phyloP scores from a whole-genome alignment of 2,113 vertebrate genomes.

The Rattus rattus region DNA sequence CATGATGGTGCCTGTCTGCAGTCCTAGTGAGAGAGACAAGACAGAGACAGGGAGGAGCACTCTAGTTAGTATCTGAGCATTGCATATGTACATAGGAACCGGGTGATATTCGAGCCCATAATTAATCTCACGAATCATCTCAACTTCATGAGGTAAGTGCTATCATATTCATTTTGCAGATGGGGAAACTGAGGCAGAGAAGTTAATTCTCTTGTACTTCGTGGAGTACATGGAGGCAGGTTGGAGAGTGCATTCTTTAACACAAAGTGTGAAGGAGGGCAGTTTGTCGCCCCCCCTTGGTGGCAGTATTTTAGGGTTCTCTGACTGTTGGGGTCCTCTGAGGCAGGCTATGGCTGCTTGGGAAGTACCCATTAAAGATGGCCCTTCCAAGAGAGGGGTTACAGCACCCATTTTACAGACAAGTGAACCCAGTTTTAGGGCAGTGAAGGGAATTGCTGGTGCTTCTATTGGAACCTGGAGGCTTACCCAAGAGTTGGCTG shows the following conservation, averaged over 20 bases:
- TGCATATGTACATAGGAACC: not conserved
- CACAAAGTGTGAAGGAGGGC: not conserved
- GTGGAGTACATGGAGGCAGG: not conserved
- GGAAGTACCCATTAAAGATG: not conserved
- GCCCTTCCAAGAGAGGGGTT: not conserved
- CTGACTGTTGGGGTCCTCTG: not conserved
- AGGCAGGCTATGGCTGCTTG: not conserved
- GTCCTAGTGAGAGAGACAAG: not conserved
- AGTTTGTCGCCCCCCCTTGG: accelerated
- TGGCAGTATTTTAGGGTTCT: not conserved
- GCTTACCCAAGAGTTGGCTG: not conserved
- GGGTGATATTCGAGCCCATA: not conserved
- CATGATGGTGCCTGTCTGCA: not conserved
- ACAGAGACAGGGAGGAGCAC: not conserved
- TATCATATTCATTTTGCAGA: not conserved
- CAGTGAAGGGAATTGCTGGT: not conserved
- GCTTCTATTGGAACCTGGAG: not conserved
- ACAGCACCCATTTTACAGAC: not conserved
- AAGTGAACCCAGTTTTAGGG: not conserved
- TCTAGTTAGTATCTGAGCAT: not conserved
- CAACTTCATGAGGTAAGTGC: not conserved
- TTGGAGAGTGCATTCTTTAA: not conserved
- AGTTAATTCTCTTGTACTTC: not conserved
- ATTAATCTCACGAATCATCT: not conserved
- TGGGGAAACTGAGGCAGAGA: not conserved